Evolutionary conservation across 2,113 vertebrate genomes (phyloP).

Genomic region (Echinops telfairi): DNA sequence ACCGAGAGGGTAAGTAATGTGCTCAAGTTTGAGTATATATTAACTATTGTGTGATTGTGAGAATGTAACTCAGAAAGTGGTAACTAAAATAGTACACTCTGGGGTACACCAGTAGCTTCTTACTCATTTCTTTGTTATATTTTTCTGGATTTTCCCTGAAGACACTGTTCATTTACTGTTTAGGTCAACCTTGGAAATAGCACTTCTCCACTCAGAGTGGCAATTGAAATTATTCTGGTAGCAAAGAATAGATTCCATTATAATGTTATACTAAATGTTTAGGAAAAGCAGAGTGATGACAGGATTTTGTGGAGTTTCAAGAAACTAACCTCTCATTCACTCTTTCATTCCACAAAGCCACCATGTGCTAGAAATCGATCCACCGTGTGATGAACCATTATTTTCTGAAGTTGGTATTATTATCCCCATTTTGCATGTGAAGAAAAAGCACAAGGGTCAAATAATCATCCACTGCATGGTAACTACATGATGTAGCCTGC

Average conservation of each 20-base stretch:
- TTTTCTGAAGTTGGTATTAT: background rate
- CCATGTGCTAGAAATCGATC: background rate
- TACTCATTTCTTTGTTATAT: too few species aligned
- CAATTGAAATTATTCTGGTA: background rate
- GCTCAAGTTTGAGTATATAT: background rate
- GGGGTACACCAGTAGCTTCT: too few species aligned
- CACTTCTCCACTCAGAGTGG: constrained; percentile 17
- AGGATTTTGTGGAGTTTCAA: background rate
- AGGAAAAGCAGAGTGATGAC: background rate
- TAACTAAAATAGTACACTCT: too few species aligned
- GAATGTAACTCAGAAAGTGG: background rate
- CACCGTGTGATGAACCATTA: too few species aligned
- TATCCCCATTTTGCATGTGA: background rate
- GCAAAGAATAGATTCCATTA: background rate
- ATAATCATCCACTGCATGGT: background rate
- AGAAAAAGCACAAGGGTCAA: background rate
- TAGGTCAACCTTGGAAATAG: background rate
- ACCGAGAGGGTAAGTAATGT: background rate
- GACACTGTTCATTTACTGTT: background rate
- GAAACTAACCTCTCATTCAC: background rate
- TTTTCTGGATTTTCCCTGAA: background rate
- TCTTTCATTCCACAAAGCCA: background rate
- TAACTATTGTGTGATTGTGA: background rate
- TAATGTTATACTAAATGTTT: constrained; percentile 30
- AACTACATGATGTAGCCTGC: background rate